Percentiles rank a stretch among this genome's conserved stretches.
Evolutionary conservation across 2,888 invertebrate genomes (phyloP).

Genomic region (Spodoptera exigua): DNA sequence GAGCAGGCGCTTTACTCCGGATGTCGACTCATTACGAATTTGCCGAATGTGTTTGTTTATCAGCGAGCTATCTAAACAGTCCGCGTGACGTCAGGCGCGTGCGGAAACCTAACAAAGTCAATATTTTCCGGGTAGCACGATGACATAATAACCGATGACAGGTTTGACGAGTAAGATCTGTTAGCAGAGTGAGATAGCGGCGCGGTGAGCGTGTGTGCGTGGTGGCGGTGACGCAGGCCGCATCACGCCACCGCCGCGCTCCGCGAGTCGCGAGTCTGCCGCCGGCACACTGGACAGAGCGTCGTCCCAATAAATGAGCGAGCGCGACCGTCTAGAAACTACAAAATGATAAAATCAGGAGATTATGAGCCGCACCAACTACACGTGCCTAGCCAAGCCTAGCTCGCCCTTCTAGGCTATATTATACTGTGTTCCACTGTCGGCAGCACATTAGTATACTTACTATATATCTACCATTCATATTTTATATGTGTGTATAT

Average conservation of each 20-base stretch:
- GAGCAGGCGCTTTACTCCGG: not conserved
- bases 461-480: too few species aligned
- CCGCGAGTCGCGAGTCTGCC: not conserved
- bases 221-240: conserved; percentile 47
- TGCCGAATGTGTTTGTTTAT: conserved; percentile 38
- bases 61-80: conserved; percentile 23
- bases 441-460: too few species aligned
- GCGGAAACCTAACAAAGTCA: conserved; percentile 46
- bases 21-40: conserved; percentile 32
- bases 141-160: conserved; percentile 55
- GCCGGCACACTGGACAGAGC: conserved; percentile 23
- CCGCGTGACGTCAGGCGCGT: conserved; percentile 24
- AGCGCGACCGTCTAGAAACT: not conserved
- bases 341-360: too few species aligned
- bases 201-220: conserved; percentile 16
- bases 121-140: conserved; percentile 50
- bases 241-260: conserved; percentile 49
- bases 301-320: conserved; percentile 29
- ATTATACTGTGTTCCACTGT: too few species aligned
- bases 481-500: too few species aligned
- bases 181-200: conserved; percentile 33
- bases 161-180: conserved; percentile 46
- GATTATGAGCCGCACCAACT: too few species aligned
- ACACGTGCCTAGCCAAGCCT: too few species aligned
- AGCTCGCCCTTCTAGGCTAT: too few species aligned